These are phyloP conservation scores for Crax fasciolata DNA, from an alignment of 2,797 vertebrate genomes.

Conservation along the genomic window DNA sequence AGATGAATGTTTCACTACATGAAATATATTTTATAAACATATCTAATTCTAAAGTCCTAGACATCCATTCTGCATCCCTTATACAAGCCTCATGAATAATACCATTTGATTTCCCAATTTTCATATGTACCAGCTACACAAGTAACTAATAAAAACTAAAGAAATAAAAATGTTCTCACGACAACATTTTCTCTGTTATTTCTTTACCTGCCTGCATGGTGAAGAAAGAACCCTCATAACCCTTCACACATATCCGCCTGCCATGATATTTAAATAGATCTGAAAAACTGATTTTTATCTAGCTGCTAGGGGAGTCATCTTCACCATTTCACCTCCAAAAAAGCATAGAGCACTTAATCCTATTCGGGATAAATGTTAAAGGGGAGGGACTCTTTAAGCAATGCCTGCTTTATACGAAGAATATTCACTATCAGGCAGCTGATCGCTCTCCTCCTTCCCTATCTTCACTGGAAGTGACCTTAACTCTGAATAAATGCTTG, in stretches of 20 bases:
- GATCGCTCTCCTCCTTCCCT: background rate
- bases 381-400: constrained; percentile 84
- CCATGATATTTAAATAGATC: constrained; percentile 54
- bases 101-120: background rate
- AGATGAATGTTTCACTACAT: background rate
- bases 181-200: background rate
- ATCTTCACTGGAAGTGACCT: background rate
- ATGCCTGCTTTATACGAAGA: constrained; percentile 66
- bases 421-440: background rate
- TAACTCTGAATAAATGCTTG: constrained; percentile 1
- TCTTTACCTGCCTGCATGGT: background rate
- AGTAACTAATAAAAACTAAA: constrained; percentile 17
- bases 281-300: constrained; percentile 83
- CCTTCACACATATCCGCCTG: background rate
- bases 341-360: constrained; percentile 82
- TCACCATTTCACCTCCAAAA: constrained; percentile 17
- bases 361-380: constrained; percentile 84
- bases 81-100: background rate
- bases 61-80: background rate
- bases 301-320: constrained; percentile 68
- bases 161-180: background rate
- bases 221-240: background rate
- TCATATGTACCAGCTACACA: background rate
- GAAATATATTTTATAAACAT: background rate
- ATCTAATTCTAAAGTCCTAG: background rate